Percentiles rank a stretch among this genome's conserved stretches.
Evolutionary conservation across 1,140 invertebrate genomes (phyloP).

Genomic region (Pogonus chalceus): DNA sequence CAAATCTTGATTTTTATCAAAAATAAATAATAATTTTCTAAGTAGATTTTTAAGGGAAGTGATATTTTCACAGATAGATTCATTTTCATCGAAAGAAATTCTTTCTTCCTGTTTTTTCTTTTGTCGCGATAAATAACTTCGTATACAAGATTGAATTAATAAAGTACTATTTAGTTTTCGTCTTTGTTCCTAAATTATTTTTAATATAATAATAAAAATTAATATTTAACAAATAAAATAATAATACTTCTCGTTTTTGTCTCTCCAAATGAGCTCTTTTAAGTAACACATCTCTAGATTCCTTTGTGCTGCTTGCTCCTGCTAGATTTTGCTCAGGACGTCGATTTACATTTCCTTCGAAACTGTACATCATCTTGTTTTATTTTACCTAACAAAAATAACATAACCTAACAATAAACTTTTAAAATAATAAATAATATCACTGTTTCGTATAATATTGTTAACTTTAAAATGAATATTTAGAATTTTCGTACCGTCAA

Average conservation of each 20-base stretch:
- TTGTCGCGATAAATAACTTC: conserved; percentile 63
- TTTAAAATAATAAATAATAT: no score
- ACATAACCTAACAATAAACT: conserved; percentile 2
- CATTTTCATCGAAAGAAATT: conserved; percentile 53
- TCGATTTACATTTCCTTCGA: conserved; percentile 83
- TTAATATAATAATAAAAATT: conserved; percentile 11
- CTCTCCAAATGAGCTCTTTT: conserved; percentile 73
- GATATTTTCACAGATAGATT: conserved; percentile 39
- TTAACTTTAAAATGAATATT: no score
- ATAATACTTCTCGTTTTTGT: conserved; percentile 66
- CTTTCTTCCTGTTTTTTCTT: conserved; percentile 53
- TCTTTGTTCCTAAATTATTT: conserved; percentile 49
- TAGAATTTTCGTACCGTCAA: no score
- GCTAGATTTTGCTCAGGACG: conserved; percentile 83
- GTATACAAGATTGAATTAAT: conserved; percentile 68
- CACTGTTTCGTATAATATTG: no score
- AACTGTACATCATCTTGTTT: conserved; percentile 57
- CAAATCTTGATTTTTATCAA: conserved; percentile 54
- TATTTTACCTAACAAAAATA: neutral
- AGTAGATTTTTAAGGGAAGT: conserved; percentile 45
- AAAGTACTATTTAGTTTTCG: conserved; percentile 54
- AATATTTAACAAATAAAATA: conserved; percentile 5
- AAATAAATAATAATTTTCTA: conserved; percentile 66
- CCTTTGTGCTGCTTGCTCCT: conserved; percentile 73
- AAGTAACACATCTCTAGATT: conserved; percentile 65